Conservation (phyloP, 2,888 invertebrate species). For the Tipula helvola region DNA sequence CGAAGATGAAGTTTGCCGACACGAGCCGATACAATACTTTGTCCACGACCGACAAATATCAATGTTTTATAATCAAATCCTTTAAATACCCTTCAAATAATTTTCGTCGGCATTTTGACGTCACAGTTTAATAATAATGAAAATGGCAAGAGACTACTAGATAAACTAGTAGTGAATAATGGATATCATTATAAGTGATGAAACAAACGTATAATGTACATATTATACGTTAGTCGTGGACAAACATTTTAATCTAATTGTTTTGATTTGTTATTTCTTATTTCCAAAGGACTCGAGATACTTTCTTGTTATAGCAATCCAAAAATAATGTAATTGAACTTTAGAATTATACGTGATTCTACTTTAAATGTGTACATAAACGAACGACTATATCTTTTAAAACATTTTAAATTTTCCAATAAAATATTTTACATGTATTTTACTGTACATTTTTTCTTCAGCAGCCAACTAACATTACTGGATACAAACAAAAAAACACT, state of each 20-base stretch:
- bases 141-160: too few relatives aligned
- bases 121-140: too few relatives aligned
- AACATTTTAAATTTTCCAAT: not conserved
- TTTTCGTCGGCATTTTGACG: too few relatives aligned
- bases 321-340: not conserved
- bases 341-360: not conserved
- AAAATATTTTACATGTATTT: not conserved
- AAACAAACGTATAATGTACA: too few relatives aligned
- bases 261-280: not conserved
- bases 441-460: not conserved
- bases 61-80: too few relatives aligned
- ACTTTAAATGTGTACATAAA: not conserved
- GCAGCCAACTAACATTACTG: not conserved
- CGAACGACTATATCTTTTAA: not conserved
- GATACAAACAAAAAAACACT: not conserved
- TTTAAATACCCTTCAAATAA: too few relatives aligned
- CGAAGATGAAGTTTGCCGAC: too few relatives aligned
- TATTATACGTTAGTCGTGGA: too few relatives aligned
- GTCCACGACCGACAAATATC: too few relatives aligned
- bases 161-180: too few relatives aligned
- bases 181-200: too few relatives aligned
- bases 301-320: not conserved
- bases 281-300: not conserved
- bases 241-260: not conserved
- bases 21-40: too few relatives aligned